phyloP scores from a whole-genome alignment of 2,113 vertebrate species.

The Daubentonia madagascariensis region DNA sequence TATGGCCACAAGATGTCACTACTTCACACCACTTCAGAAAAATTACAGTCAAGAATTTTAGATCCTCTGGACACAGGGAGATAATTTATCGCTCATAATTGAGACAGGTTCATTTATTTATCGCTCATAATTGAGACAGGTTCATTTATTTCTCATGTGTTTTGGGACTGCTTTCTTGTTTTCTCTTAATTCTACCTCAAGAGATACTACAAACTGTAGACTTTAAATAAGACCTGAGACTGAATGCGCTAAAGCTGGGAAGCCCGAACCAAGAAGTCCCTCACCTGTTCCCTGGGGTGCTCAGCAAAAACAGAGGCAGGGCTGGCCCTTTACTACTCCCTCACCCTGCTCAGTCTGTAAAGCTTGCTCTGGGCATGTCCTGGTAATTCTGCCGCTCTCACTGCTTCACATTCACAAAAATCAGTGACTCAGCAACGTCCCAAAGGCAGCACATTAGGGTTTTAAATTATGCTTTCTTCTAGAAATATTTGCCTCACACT shows the following conservation, averaged over 20 bases:
- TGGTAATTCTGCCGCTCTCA: neutral
- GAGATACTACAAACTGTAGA: neutral
- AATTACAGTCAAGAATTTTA: neutral
- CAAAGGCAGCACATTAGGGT: neutral
- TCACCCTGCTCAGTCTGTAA: neutral
- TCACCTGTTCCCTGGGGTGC: no score
- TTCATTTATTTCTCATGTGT: neutral
- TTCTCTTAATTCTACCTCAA: neutral
- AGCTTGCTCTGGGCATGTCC: neutral
- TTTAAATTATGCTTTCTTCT: neutral
- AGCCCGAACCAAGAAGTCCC: neutral
- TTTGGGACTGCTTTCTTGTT: neutral
- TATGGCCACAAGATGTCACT: slow-evolving; percentile 73
- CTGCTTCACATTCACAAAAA: neutral
- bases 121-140: neutral
- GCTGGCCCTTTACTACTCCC: no score
- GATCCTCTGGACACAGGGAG: neutral
- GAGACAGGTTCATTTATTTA: neutral
- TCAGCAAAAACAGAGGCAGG: neutral
- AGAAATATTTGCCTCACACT: neutral
- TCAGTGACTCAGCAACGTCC: neutral
- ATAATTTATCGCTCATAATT: neutral
- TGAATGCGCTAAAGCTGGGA: neutral
- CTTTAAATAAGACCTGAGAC: neutral
- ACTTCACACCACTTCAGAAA: slow-evolving; percentile 36